Conservation (phyloP, 2,113 vertebrate genomes). For the Lamprotornis superbus region DNA sequence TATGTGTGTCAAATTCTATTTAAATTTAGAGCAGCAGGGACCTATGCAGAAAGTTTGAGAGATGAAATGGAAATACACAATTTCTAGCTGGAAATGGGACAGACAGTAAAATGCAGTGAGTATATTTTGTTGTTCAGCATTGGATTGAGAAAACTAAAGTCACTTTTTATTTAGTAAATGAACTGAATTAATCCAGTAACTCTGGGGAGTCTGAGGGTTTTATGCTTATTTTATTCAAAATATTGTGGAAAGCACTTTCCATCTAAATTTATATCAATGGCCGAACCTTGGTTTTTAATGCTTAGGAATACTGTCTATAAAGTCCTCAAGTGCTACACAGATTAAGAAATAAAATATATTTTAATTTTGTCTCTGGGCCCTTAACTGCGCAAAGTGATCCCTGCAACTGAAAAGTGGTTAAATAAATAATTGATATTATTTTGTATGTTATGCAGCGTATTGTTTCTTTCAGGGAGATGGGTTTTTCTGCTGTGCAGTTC, state of each 20-base stretch:
- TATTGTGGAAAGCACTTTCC: background rate
- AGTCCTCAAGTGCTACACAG: background rate
- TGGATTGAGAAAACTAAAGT: background rate
- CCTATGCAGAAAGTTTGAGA: slow-evolving; percentile 21
- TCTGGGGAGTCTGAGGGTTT: fast-evolving
- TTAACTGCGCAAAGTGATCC: slow-evolving; percentile 24
- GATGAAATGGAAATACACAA: background rate
- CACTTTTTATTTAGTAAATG: background rate
- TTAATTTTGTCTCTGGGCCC: slow-evolving; percentile 47
- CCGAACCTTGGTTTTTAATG: slow-evolving; percentile 1
- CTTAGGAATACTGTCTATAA: background rate
- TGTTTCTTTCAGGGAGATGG: slow-evolving; percentile 22
- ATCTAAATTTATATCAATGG: background rate
- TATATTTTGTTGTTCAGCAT: background rate
- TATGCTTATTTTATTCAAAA: background rate
- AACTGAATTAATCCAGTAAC: background rate
- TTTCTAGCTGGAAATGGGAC: slow-evolving; percentile 4
- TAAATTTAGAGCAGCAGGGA: slow-evolving; percentile 1
- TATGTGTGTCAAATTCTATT: slow-evolving; percentile 47
- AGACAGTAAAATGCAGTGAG: background rate
- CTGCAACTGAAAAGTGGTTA: slow-evolving; percentile 29
- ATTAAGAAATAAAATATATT: slow-evolving; percentile 46
- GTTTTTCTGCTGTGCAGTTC: background rate
- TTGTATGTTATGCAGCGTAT: background rate
- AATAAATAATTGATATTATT: slow-evolving; percentile 71